Conservation (phyloP, 2,888 invertebrate species). For the Zygaena filipendulae region DNA sequence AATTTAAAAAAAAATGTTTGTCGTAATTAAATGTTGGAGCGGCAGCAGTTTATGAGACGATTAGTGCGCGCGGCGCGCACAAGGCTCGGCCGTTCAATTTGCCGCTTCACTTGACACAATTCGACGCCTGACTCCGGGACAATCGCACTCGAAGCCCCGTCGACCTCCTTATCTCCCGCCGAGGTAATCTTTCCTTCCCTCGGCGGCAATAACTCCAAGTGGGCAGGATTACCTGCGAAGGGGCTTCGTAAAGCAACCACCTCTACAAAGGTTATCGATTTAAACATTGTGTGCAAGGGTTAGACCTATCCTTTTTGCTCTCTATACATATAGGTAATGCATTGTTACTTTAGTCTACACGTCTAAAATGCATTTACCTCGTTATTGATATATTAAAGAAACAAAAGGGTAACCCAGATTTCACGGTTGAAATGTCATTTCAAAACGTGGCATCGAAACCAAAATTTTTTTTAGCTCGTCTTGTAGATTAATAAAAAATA, state of each 20-base stretch:
- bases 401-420: too few relatives aligned
- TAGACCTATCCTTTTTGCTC: constrained; percentile 37
- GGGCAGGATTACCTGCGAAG: constrained; percentile 68
- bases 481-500: too few relatives aligned
- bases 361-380: too few relatives aligned
- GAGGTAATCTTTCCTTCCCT: constrained; percentile 69
- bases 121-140: constrained; percentile 69
- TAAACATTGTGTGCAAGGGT: constrained; percentile 52
- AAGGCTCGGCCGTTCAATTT: constrained; percentile 68
- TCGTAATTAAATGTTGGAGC: constrained; percentile 58
- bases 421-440: too few relatives aligned
- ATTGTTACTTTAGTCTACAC: too few relatives aligned
- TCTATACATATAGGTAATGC: constrained; percentile 31
- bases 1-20: constrained; percentile 49
- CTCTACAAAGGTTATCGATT: constrained; percentile 64
- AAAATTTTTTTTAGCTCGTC: too few relatives aligned
- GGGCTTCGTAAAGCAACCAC: constrained; percentile 59
- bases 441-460: too few relatives aligned
- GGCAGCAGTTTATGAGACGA: constrained; percentile 62
- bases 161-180: constrained; percentile 68
- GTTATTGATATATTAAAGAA: neutral
- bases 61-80: constrained; percentile 60
- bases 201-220: constrained; percentile 67
- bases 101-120: constrained; percentile 69
- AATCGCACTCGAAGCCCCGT: constrained; percentile 67